These are phyloP conservation scores for Portunus trituberculatus DNA, from an alignment of 1,140 invertebrate species.

Conservation along the genomic window DNA sequence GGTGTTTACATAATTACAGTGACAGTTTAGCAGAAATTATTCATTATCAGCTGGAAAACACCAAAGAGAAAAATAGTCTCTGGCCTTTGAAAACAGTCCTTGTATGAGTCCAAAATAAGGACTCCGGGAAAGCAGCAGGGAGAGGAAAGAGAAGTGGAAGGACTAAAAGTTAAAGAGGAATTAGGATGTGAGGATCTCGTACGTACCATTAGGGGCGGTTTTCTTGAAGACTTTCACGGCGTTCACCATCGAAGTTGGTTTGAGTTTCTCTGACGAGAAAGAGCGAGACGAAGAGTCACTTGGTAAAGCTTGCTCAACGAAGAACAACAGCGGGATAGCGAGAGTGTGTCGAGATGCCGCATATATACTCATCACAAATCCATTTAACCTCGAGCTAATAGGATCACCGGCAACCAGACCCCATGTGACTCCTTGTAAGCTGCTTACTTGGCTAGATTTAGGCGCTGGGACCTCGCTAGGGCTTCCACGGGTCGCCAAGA, in stretches of 20 bases:
- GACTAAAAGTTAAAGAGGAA: neutral
- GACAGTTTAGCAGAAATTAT: too few relatives aligned
- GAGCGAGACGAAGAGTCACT: slow-evolving; percentile 5
- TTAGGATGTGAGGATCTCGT: neutral
- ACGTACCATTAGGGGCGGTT: slow-evolving; percentile 78
- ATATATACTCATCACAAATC: slow-evolving; percentile 34
- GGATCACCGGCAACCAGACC: neutral
- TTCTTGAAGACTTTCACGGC: slow-evolving; percentile 78
- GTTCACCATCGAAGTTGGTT: slow-evolving; percentile 70
- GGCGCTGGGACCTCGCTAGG: neutral
- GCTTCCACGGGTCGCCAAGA: neutral
- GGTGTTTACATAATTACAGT: too few relatives aligned
- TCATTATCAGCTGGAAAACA: too few relatives aligned
- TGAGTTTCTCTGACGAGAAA: slow-evolving; percentile 55
- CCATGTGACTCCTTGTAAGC: slow-evolving; percentile 21
- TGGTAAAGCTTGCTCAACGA: slow-evolving; percentile 30
- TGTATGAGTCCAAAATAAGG: too few relatives aligned
- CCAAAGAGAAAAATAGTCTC: too few relatives aligned
- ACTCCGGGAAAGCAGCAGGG: too few relatives aligned
- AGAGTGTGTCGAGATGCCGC: too few relatives aligned
- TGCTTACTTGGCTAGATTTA: slow-evolving; percentile 21
- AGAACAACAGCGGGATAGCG: slow-evolving; percentile 53
- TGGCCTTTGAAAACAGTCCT: too few relatives aligned
- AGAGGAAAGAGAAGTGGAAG: too few relatives aligned
- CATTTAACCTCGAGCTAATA: slow-evolving; percentile 46